Evolutionary conservation across 2,888 invertebrate species (phyloP), one percentile per base, ranked within the genome.

Genomic region (Teleiodes luculella): DNA sequence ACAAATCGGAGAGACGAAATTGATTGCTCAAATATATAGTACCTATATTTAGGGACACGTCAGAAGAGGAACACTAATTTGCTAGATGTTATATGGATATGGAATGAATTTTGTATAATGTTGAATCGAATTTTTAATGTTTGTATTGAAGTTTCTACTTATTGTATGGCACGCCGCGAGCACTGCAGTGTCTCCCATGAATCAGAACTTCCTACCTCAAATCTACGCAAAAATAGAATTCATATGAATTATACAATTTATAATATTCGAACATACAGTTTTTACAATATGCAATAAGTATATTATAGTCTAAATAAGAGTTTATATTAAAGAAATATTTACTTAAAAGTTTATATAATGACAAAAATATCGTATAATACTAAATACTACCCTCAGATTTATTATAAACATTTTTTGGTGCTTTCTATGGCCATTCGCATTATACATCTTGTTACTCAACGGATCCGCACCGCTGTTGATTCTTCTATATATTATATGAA

Each of bases 11-110:
- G 85, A 84, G 84, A 84, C 81, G 87, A 83, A 87, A 87, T 85
- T 77, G 85, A 86, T 89, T 89, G 88, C 88, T 89, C 88, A 89
- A 89, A 89, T 84, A 86, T 86, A 88, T 86, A 68, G 74, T 80
- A 83, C 81, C 81, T 85, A 87, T 88, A 78, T 87, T 86, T 88
- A 87, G 82, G 82, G 80, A 78, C 82, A 83, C 80, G 83, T 80
- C 83, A 82, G 80, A 85, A 79, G 80, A 75, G 82, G 77, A 81
- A 86, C 81, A 80, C 79, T 83, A 83, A 83, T 86, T 86, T 85
- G 86, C 83, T 85, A 87, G 81, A 82, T 82, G 85, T 81, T 82
- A 81, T 83, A 76, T 70, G 78, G 75, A 73, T 74, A 74, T 62
- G 82, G 82, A 78, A 84, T 78, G 83, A 77, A 72, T 85, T 82